Percentiles rank a stretch among this genome's conserved stretches.
Conservation (phyloP, 2,797 vertebrate genomes). For the Lutjanus argentimaculatus region DNA sequence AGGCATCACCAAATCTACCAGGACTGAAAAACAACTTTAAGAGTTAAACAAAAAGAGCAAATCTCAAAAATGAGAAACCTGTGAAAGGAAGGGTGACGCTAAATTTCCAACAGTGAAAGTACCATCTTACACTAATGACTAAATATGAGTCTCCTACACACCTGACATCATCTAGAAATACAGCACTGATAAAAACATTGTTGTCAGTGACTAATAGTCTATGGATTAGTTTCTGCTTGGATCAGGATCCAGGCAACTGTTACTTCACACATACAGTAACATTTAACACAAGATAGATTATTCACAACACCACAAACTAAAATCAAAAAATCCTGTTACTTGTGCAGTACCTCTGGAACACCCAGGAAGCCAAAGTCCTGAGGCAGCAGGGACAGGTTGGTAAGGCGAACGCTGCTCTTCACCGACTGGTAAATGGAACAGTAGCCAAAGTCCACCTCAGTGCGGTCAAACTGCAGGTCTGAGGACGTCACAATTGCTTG, state of each 20-base stretch:
- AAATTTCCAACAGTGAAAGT: background rate
- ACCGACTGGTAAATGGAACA: constrained; percentile 91
- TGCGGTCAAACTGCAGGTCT: constrained; percentile 88
- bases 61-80: background rate
- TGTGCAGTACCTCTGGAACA: constrained; percentile 88
- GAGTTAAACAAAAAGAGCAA: constrained; percentile 2
- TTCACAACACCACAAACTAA: background rate
- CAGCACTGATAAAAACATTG: background rate
- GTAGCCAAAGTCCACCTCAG: constrained; percentile 89
- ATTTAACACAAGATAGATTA: constrained; percentile 3
- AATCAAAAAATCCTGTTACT: background rate
- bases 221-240: background rate
- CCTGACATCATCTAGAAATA: background rate
- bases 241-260: constrained; percentile 6
- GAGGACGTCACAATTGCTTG: constrained; percentile 91
- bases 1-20: background rate
- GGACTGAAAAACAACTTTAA: background rate
- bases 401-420: constrained; percentile 82
- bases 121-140: background rate
- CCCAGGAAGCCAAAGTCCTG: constrained; percentile 93
- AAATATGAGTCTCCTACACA: background rate
- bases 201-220: background rate
- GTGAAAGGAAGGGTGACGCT: constrained; percentile 4
- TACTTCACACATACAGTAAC: background rate
- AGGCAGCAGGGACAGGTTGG: constrained; percentile 91